Conservation (phyloP, 2,113 vertebrate species). For the Thalassarche chlororhynchos region DNA sequence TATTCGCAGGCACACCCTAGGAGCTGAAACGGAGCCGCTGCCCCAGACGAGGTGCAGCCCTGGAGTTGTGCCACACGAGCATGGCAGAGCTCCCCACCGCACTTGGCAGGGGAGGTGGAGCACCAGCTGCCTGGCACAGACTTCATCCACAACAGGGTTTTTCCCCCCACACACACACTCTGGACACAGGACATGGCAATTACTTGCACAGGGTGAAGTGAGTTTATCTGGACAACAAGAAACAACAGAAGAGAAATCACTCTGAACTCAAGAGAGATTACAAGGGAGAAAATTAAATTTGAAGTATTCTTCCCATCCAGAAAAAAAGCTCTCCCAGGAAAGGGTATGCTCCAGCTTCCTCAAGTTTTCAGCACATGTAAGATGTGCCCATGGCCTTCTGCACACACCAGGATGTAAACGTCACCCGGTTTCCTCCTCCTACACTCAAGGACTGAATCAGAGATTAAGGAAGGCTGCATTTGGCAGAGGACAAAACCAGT, state of each 20-base stretch:
- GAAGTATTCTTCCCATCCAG: background rate
- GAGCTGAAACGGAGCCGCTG: background rate
- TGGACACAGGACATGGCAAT: background rate
- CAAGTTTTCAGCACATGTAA: background rate
- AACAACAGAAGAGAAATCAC: background rate
- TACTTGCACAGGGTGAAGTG: background rate
- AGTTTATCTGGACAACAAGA: background rate
- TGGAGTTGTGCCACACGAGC: background rate
- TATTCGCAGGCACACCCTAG: accelerated
- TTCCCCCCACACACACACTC: too few relatives aligned
- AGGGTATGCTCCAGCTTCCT: background rate
- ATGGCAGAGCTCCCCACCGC: background rate
- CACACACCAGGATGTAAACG: background rate
- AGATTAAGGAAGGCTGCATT: background rate
- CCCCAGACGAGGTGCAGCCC: background rate
- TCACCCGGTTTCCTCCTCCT: background rate
- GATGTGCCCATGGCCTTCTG: background rate
- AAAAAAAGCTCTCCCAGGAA: background rate
- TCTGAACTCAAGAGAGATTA: background rate
- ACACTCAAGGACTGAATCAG: background rate
- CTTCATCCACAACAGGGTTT: background rate
- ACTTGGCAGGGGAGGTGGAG: background rate
- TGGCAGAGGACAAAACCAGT: background rate
- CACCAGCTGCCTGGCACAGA: background rate
- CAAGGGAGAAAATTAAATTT: background rate